Percentiles rank a stretch among this genome's conserved stretches.
Conservation (phyloP, 1,140 invertebrate species). For the Anadara kagoshimensis region DNA sequence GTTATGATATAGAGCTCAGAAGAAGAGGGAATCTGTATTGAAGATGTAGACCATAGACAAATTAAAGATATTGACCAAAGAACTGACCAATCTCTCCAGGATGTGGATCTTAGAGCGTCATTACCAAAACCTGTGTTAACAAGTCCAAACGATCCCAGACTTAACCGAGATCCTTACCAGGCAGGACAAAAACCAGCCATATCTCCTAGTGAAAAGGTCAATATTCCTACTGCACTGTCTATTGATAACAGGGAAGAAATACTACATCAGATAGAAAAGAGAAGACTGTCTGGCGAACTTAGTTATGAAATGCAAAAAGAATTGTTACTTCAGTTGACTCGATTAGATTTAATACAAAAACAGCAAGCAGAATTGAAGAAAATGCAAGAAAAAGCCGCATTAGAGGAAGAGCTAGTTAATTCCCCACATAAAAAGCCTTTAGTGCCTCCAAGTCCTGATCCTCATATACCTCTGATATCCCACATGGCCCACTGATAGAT, state of each 20-base stretch:
- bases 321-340: slow-evolving; percentile 82
- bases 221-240: slow-evolving; percentile 49
- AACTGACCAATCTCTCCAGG: neutral
- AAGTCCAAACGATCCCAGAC: too few relatives aligned
- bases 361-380: slow-evolving; percentile 33
- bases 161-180: too few relatives aligned
- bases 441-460: slow-evolving; percentile 1
- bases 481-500: neutral
- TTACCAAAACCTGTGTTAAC: too few relatives aligned
- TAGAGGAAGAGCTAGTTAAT: slow-evolving; percentile 2
- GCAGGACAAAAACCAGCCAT: too few relatives aligned
- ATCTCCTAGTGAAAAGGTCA: too few relatives aligned
- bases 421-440: too few relatives aligned
- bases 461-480: neutral
- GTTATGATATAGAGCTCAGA: slow-evolving; percentile 51
- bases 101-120: slow-evolving; percentile 12
- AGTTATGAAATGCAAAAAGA: slow-evolving; percentile 85
- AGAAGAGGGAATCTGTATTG: slow-evolving; percentile 11
- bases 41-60: slow-evolving; percentile 27
- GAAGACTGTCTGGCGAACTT: slow-evolving; percentile 84
- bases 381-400: neutral
- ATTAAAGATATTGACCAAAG: slow-evolving; percentile 3
- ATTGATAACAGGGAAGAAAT: slow-evolving; percentile 80
- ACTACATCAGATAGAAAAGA: slow-evolving; percentile 87
- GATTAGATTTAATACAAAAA: slow-evolving; percentile 86